Evolutionary conservation across 2,888 invertebrate genomes (phyloP), one percentile per base, ranked within the genome.

Genomic region (Gandaritis pyraliata): DNA sequence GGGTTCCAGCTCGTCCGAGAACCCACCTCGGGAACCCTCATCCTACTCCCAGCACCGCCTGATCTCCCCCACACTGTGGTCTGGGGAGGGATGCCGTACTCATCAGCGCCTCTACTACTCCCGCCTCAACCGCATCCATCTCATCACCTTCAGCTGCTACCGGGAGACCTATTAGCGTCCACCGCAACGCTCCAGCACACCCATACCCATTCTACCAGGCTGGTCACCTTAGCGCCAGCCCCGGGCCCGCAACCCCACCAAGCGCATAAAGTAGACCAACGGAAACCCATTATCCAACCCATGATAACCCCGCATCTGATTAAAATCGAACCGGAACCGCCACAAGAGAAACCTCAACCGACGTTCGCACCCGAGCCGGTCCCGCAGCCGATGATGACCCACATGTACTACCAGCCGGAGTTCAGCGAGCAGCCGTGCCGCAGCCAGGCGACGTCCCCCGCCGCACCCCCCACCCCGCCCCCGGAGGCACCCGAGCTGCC

Each of bases 1-100:
- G 97, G 97, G 61, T 96, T 96, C 87, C 97, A 97, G 88, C 93
- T 98, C 78, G 96, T 97, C 53, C 94, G 97, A 68, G 98, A 98
- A 83, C 96, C 97, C 33, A 94, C 95, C 18, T 96, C 96, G 3
- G 97, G 97, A 48, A 97, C 97, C 73, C 93, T 97, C 65, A 94
- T 97, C 69, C 94, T 97, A 68, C 93, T 97, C 72, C 96, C 97
- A 48, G 94, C 96, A 39, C 94, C 96, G 48, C 95, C 86, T 2
- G 95, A 95, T 76, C 89, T 95, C 67, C 95, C 95, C 68, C 95
- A 95, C 81, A 93, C 96, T 0, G 95, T 96, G 47, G 94, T 96
- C 16, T 96, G 96, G 96, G 95, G 96, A 41, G 94, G 95, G 74
- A 94, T 95, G 80, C 83, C 92, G 64, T 91, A 91, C 69, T 81